These are phyloP conservation scores for Caenorhabditis imperialis DNA, from an alignment of 2,888 invertebrate species.

Conservation along the genomic window DNA sequence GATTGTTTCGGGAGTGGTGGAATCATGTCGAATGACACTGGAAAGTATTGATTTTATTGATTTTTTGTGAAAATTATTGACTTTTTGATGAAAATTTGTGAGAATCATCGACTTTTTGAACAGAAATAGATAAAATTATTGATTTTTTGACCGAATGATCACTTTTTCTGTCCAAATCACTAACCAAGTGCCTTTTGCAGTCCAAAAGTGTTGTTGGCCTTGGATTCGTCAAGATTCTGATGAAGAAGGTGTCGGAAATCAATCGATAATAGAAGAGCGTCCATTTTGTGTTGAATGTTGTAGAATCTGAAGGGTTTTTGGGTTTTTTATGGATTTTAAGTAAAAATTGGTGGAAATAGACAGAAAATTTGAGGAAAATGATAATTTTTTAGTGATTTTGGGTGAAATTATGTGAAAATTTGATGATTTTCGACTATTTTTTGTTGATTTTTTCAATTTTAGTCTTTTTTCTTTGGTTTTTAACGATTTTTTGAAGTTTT, in stretches of 20 bases:
- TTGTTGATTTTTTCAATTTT: too few relatives aligned
- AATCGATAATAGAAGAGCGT: slow-evolving; percentile 18
- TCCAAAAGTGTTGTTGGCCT: slow-evolving; percentile 42
- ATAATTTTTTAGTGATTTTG: too few relatives aligned
- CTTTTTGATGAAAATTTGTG: too few relatives aligned
- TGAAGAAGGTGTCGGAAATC: slow-evolving; percentile 38
- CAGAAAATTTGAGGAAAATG: too few relatives aligned
- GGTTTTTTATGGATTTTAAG: too few relatives aligned
- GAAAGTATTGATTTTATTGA: slow-evolving; percentile 6
- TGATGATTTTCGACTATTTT: too few relatives aligned
- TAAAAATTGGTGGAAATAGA: too few relatives aligned
- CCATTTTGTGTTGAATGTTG: slow-evolving; percentile 23
- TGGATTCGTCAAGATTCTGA: slow-evolving; percentile 10
- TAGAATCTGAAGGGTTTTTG: slow-evolving; percentile 46
- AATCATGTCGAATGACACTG: slow-evolving; percentile 50
- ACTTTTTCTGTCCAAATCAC: too few relatives aligned
- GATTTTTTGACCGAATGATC: background rate
- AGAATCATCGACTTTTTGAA: too few relatives aligned
- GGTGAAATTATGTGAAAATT: background rate
- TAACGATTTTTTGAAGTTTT: too few relatives aligned
- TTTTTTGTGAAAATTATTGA: background rate
- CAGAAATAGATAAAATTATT: too few relatives aligned
- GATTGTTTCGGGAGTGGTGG: slow-evolving; percentile 17
- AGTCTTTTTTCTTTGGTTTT: too few relatives aligned
- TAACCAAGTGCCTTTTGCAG: slow-evolving; percentile 32